Percentiles rank a stretch among this genome's conserved stretches.
Conservation (phyloP, 2,113 vertebrate genomes). For the Colaptes auratus region DNA sequence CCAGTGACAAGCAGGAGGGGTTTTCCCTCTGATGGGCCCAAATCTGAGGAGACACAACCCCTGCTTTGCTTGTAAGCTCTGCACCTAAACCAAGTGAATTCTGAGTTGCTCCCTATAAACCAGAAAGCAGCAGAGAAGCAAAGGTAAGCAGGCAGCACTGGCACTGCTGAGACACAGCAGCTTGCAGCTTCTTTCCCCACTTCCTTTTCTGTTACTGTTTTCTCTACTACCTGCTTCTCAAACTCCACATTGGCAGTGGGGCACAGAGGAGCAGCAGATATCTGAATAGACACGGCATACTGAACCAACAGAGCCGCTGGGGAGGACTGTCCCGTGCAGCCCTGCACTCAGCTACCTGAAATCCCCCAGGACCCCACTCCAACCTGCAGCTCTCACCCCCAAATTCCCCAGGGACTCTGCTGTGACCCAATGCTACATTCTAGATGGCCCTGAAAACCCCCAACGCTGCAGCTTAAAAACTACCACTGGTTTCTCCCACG, state of each 20-base stretch:
- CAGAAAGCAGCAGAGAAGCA: not conserved
- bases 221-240: not conserved
- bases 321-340: fast-evolving
- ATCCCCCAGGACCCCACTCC: not conserved
- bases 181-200: not conserved
- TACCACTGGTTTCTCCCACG: not conserved
- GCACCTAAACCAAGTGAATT: not conserved
- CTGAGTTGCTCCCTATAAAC: not conserved
- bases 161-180: not conserved
- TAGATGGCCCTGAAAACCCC: conserved; percentile 53
- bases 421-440: not conserved
- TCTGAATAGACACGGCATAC: not conserved
- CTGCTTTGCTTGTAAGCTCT: not conserved
- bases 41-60: not conserved
- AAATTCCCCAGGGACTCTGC: conserved; percentile 62
- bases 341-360: not conserved
- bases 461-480: conserved; percentile 19
- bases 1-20: not conserved
- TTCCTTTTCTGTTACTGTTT: conserved; percentile 22
- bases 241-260: not conserved
- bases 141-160: not conserved
- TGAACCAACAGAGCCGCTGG: fast-evolving
- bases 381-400: not conserved
- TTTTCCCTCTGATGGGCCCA: not conserved
- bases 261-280: not conserved